Evolutionary conservation across 2,888 invertebrate species (phyloP).

Genomic region (Drosophila kambysellisi): DNA sequence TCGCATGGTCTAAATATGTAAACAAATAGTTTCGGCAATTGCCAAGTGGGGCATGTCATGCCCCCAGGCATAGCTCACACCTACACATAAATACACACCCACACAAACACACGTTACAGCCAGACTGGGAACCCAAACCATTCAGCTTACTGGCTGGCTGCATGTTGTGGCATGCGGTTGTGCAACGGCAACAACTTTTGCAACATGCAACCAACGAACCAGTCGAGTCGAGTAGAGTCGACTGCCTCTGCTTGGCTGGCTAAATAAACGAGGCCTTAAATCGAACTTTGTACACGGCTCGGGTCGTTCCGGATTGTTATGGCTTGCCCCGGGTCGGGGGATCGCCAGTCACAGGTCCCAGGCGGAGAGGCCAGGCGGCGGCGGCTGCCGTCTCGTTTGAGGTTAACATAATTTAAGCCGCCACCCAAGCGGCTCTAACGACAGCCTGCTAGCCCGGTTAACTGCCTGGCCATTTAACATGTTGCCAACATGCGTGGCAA

Average conservation of each 20-base stretch:
- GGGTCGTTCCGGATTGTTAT: constrained; percentile 52
- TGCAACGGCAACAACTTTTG: constrained; percentile 80
- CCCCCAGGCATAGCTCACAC: constrained; percentile 19
- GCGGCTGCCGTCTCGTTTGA: constrained; percentile 70
- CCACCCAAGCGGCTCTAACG: constrained; percentile 64
- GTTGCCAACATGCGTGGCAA: constrained; percentile 78
- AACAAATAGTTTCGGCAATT: constrained; percentile 81
- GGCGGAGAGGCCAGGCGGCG: background rate
- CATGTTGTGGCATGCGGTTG: constrained; percentile 80
- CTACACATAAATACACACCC: background rate
- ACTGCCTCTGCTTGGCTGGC: constrained; percentile 54
- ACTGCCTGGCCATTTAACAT: constrained; percentile 75
- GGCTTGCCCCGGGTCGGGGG: constrained; percentile 25
- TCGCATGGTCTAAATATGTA: constrained; percentile 80
- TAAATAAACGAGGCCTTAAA: constrained; percentile 82
- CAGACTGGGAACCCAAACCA: constrained; percentile 1
- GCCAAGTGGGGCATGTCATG: constrained; percentile 77
- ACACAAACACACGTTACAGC: constrained; percentile 12
- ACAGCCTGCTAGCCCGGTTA: constrained; percentile 39
- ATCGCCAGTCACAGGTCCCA: constrained; percentile 6
- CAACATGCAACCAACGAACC: constrained; percentile 75
- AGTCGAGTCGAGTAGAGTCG: constrained; percentile 51
- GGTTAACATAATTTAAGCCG: constrained; percentile 79
- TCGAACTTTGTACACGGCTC: constrained; percentile 76
- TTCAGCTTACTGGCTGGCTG: constrained; percentile 40